A percentile compares a stretch with the other conserved stretches of the same genome.
These are phyloP conservation scores for Ptiloglossa arizonensis DNA, from an alignment of 1,140 invertebrate genomes.

Conservation along the genomic window DNA sequence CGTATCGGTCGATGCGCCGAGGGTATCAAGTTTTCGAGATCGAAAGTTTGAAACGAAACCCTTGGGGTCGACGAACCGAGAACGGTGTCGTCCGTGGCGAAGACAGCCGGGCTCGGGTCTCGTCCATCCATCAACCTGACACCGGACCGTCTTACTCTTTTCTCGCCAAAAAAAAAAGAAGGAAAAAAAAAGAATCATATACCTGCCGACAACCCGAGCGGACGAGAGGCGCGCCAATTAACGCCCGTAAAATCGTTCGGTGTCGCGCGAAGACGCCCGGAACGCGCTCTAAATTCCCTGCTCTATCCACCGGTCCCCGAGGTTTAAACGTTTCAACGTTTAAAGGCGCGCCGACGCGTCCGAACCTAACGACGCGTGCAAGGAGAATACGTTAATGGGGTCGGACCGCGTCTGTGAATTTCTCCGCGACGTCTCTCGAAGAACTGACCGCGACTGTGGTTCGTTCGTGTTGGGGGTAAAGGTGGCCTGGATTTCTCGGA, in stretches of 20 bases:
- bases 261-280: conserved; percentile 40
- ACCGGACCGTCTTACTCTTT: conserved; percentile 30
- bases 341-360: conserved; percentile 15
- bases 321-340: conserved; percentile 47
- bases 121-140: conserved; percentile 59
- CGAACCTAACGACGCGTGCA: conserved; percentile 10
- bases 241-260: conserved; percentile 57
- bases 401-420: not conserved
- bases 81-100: conserved; percentile 26
- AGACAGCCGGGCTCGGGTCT: conserved; percentile 22
- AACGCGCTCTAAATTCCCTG: conserved; percentile 42
- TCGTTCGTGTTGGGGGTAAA: no score
- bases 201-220: conserved; percentile 27
- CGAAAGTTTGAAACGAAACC: conserved; percentile 31
- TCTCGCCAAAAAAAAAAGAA: no score
- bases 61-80: conserved; percentile 70
- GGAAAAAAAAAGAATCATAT: conserved; percentile 43
- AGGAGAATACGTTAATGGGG: conserved; percentile 17
- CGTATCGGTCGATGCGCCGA: not conserved
- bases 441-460: no score
- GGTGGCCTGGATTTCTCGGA: no score
- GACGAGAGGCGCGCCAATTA: conserved; percentile 47
- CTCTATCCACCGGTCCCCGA: conserved; percentile 19
- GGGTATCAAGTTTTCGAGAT: conserved; percentile 7
- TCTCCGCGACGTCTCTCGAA: no score